phyloP scores from a whole-genome alignment of 23 tunicate species.

The Trididemnum nubilum region DNA sequence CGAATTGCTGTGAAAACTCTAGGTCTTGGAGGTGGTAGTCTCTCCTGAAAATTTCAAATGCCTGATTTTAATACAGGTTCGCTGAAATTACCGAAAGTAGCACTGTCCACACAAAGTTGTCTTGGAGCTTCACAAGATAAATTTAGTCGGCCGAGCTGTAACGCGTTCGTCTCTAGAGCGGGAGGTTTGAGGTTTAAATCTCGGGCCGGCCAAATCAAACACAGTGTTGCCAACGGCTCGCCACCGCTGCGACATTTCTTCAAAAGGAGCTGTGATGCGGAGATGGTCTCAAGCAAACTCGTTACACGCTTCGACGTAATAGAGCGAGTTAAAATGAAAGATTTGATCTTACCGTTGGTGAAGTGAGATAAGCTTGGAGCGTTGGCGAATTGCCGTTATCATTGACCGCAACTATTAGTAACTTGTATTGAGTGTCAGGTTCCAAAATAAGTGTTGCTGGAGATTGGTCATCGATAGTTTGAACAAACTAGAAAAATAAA shows the following conservation, averaged over 20 bases:
- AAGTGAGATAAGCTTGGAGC: slow-evolving; percentile 7
- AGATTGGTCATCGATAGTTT: not conserved
- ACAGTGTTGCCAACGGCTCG: not conserved
- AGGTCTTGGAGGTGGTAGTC: slow-evolving; percentile 42
- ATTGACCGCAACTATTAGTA: slow-evolving; percentile 22
- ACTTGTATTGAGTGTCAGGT: slow-evolving; percentile 45
- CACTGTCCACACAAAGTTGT: no score
- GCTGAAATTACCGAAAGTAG: no score
- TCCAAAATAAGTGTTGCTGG: slow-evolving; percentile 28
- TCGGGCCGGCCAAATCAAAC: not conserved
- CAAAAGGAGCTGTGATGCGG: not conserved
- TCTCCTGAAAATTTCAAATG: slow-evolving; percentile 29
- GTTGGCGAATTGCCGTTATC: slow-evolving; percentile 16
- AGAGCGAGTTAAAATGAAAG: not conserved
- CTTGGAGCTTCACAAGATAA: no score
- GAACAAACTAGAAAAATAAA: slow-evolving; percentile 11
- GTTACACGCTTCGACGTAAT: not conserved
- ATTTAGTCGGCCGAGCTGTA: no score
- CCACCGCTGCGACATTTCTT: not conserved
- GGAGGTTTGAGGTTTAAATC: not conserved
- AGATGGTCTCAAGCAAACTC: not conserved
- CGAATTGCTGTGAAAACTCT: slow-evolving; percentile 6
- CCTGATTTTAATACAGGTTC: not conserved
- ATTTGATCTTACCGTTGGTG: slow-evolving; percentile 25
- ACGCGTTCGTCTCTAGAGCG: not conserved